These are phyloP conservation scores for Plecturocebus donacophilus DNA, from an alignment of 2,113 vertebrate species.

Conservation along the genomic window DNA sequence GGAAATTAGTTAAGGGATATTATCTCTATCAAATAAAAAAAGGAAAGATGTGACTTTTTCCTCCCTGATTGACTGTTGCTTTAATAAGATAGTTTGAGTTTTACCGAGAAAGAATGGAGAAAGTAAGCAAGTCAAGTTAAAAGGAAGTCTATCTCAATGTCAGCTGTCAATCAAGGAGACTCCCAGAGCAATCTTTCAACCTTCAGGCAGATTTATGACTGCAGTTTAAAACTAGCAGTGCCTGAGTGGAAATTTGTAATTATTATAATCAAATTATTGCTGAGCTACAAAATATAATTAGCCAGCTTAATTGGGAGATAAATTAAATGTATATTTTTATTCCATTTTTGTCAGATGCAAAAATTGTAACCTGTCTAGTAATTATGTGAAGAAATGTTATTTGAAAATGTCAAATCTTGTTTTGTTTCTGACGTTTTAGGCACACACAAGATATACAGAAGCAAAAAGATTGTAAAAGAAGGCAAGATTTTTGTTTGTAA, in stretches of 20 bases:
- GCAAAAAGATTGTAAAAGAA: background rate
- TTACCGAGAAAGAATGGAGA: background rate
- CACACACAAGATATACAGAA: background rate
- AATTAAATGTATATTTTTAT: constrained; percentile 75
- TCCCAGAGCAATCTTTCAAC: constrained; percentile 18
- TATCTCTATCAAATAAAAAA: background rate
- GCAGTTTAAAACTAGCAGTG: constrained; percentile 63
- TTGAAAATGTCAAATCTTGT: constrained; percentile 28
- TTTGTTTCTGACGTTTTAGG: constrained; percentile 57
- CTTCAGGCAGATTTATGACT: constrained; percentile 67
- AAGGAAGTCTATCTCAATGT: background rate
- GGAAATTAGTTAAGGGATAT: background rate
- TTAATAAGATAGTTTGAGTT: background rate
- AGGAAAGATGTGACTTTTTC: background rate
- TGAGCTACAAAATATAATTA: constrained; percentile 73
- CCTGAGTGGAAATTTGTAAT: constrained; percentile 69
- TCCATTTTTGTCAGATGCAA: constrained; percentile 15
- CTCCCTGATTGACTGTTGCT: fast-evolving
- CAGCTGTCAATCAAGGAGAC: constrained; percentile 60
- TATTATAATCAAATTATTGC: constrained; percentile 71
- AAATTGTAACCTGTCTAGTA: constrained; percentile 34
- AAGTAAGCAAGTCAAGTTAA: constrained; percentile 54
- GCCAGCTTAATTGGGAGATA: constrained; percentile 63
- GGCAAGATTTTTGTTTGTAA: background rate
- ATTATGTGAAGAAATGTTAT: background rate